These are phyloP conservation scores for Oscheius sp. DNA, from an alignment of 2,888 invertebrate species.

Conservation along the genomic window DNA sequence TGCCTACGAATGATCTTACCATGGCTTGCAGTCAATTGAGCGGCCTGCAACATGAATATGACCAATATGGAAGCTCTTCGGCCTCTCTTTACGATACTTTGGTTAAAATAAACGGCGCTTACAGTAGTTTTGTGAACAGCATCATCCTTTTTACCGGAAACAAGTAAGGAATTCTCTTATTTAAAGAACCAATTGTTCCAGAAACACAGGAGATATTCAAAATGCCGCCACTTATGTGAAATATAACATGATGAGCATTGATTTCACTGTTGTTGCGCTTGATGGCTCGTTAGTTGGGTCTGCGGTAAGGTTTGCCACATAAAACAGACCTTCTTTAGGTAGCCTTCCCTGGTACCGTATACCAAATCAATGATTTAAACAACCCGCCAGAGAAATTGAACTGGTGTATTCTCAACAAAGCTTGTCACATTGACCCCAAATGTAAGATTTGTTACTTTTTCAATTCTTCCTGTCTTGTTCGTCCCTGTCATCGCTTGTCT, in stretches of 20 bases:
- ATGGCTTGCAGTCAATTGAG: background rate
- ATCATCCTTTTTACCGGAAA: background rate
- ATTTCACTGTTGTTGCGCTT: background rate
- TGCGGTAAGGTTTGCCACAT: no score
- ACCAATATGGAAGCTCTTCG: background rate
- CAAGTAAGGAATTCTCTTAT: background rate
- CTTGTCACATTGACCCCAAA: no score
- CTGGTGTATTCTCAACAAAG: no score
- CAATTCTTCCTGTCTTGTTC: no score
- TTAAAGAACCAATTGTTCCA: background rate
- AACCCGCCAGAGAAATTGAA: no score
- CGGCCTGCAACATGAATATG: background rate
- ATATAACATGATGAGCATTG: background rate
- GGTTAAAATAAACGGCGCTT: background rate
- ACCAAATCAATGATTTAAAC: no score
- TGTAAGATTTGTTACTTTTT: no score
- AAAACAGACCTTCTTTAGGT: no score
- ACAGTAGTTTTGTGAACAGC: background rate
- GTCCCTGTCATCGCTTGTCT: no score
- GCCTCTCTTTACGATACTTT: background rate
- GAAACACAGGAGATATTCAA: background rate
- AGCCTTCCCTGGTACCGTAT: no score
- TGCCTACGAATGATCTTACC: background rate
- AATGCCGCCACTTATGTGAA: background rate
- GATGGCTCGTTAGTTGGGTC: background rate